Evolutionary conservation across 2,113 vertebrate species (phyloP).

Genomic region (Cichladusa arquata): DNA sequence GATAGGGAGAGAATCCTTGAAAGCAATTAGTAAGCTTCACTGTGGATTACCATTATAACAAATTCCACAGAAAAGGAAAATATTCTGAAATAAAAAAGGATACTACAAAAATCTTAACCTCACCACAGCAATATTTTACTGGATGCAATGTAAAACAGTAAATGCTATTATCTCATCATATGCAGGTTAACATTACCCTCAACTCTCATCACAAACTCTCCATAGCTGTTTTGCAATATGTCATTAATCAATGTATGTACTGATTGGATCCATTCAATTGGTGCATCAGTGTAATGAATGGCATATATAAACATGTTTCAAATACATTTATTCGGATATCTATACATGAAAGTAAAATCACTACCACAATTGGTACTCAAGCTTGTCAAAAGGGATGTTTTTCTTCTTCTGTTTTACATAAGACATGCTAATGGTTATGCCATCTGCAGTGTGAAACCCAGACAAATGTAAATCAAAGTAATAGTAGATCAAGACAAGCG

Average conservation of each 20-base stretch:
- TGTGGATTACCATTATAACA: background rate
- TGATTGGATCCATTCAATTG: constrained; percentile 27
- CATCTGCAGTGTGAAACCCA: constrained; percentile 49
- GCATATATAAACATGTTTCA: constrained; percentile 54
- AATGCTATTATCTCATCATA: background rate
- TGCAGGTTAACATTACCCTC: constrained; percentile 4
- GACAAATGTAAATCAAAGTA: constrained; percentile 52
- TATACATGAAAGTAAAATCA: constrained; percentile 66
- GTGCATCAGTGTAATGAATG: constrained; percentile 34
- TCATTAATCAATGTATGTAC: constrained; percentile 42
- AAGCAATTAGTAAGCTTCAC: background rate
- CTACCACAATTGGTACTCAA: constrained; percentile 36
- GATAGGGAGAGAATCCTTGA: background rate
- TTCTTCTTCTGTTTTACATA: constrained; percentile 57
- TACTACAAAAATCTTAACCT: background rate
- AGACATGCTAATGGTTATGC: constrained; percentile 53
- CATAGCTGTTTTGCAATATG: constrained; percentile 19
- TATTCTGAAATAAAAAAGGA: background rate
- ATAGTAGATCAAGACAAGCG: background rate
- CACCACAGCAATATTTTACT: background rate
- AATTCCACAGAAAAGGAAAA: background rate
- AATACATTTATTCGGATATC: constrained; percentile 51
- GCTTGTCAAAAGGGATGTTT: constrained; percentile 45
- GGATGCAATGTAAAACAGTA: background rate
- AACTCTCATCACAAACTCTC: constrained; percentile 4